Evolutionary conservation across 2,888 invertebrate genomes (phyloP).

Genomic region (Laothoe populi): DNA sequence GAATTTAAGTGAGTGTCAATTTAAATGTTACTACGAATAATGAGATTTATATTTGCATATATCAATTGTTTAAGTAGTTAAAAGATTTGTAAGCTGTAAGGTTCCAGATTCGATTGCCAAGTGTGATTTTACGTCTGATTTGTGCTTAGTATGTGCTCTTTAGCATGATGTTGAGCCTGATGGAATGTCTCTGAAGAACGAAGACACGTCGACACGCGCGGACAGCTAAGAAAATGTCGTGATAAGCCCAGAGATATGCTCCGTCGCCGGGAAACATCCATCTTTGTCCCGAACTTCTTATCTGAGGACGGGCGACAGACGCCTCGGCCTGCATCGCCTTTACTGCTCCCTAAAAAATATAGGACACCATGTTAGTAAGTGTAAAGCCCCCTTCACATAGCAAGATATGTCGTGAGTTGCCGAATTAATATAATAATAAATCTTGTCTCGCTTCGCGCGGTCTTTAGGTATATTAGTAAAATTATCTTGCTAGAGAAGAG

Average conservation of each 20-base stretch:
- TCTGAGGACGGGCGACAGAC: conserved; percentile 37
- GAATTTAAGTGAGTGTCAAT: no score
- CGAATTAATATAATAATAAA: no score
- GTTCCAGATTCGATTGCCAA: no score
- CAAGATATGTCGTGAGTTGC: no score
- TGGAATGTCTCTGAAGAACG: conserved; percentile 10
- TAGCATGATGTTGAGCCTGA: background rate
- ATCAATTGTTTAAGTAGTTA: no score
- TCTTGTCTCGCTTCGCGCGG: no score
- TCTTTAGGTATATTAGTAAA: no score
- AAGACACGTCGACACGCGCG: background rate
- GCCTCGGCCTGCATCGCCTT: conserved; percentile 32
- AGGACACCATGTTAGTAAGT: background rate
- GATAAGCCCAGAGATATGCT: conserved; percentile 43
- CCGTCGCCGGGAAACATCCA: conserved; percentile 51
- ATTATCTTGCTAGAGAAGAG: no score
- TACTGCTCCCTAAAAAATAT: conserved; percentile 30
- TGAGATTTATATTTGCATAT: no score
- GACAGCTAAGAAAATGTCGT: conserved; percentile 29
- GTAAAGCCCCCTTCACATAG: no score
- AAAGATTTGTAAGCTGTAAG: no score
- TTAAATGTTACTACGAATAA: no score
- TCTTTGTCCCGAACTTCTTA: conserved; percentile 61
- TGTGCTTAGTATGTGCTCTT: background rate
- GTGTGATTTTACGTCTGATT: background rate